phyloP scores from a whole-genome alignment of 2,113 vertebrate species.

The Felis catus region F.catus_Fca126_mat1.0 CM031413.1:133329001-133329500 shows the following conservation, averaged over 20 bases:
- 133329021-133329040: background rate
- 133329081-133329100: background rate
- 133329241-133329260: background rate
- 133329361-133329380: background rate
- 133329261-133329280: background rate
- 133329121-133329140: background rate
- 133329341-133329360: background rate
- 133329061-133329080: background rate
- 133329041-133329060: background rate
- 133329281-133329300: background rate
- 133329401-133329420: background rate
- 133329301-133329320: background rate
- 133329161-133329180: background rate
- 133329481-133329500: background rate
- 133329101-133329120: background rate
- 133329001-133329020: slow-evolving; percentile 8
- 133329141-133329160: background rate
- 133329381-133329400: background rate
- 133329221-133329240: background rate
- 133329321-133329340: background rate
- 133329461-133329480: background rate
- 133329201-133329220: background rate
- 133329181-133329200: background rate
- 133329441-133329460: background rate
- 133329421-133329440: background rate